These are phyloP conservation scores for Drosophila chauvacae DNA, from an alignment of 1,140 invertebrate species.

Conservation along the genomic window DNA sequence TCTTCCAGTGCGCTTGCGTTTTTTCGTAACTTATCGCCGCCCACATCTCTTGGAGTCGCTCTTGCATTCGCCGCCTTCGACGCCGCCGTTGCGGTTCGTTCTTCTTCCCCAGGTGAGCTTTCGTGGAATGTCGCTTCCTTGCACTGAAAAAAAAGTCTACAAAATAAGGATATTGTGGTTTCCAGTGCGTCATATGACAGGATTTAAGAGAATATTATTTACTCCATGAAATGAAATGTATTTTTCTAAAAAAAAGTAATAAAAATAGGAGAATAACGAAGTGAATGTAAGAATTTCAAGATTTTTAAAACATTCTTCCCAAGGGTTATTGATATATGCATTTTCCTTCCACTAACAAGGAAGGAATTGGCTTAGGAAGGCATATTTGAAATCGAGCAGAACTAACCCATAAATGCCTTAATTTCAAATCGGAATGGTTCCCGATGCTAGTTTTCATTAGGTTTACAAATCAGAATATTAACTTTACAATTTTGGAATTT, in stretches of 20 bases:
- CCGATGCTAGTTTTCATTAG: too few relatives aligned
- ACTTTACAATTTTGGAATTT: too few relatives aligned
- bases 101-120: conserved; percentile 58
- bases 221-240: not conserved
- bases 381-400: too few relatives aligned
- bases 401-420: too few relatives aligned
- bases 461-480: too few relatives aligned
- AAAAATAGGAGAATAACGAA: not conserved
- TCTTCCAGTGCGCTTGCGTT: conserved; percentile 50
- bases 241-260: not conserved
- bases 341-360: too few relatives aligned
- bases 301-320: too few relatives aligned
- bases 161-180: not conserved
- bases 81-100: conserved; percentile 29
- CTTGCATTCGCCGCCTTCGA: conserved; percentile 37
- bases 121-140: conserved; percentile 38
- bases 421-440: too few relatives aligned
- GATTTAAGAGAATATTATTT: not conserved
- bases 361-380: too few relatives aligned
- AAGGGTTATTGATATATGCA: too few relatives aligned
- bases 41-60: conserved; percentile 60
- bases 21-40: conserved; percentile 75
- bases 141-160: not conserved
- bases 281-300: too few relatives aligned
- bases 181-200: not conserved